Conservation (phyloP, 2,113 vertebrate species). For the Labrus mixtus region DNA sequence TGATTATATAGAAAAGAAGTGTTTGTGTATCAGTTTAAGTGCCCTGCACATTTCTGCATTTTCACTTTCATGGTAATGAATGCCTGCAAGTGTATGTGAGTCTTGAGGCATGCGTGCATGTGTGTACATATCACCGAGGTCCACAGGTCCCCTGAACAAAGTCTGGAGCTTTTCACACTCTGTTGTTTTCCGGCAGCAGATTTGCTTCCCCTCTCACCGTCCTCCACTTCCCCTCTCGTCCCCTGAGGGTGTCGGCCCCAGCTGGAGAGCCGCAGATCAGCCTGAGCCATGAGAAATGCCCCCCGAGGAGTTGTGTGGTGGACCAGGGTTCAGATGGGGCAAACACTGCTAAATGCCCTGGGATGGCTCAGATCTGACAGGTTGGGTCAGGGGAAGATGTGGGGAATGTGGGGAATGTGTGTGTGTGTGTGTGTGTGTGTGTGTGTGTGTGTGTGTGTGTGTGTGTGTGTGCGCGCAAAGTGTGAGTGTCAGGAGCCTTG, state of each 20-base stretch:
- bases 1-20: conserved; percentile 45
- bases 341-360: conserved; percentile 65
- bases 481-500: conserved; percentile 9
- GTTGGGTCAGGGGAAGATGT: conserved; percentile 58
- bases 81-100: not conserved
- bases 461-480: conserved; percentile 13
- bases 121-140: conserved; percentile 37
- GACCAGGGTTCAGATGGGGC: conserved; percentile 73
- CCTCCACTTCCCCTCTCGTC: conserved; percentile 11
- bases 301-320: conserved; percentile 63
- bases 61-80: conserved; percentile 8
- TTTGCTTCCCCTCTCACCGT: conserved; percentile 8
- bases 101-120: not conserved
- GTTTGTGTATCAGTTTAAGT: conserved; percentile 36
- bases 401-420: conserved; percentile 9
- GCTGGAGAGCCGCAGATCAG: conserved; percentile 63
- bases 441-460: conserved; percentile 12
- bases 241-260: conserved; percentile 60
- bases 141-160: conserved; percentile 43
- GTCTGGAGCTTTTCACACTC: conserved; percentile 68
- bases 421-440: conserved; percentile 25
- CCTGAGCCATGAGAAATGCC: conserved; percentile 45
- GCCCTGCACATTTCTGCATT: conserved; percentile 13
- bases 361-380: conserved; percentile 64
- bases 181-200: conserved; percentile 46